Conservation (phyloP, 2,113 vertebrate genomes). For the Aspiorhynchus laticeps region DNA sequence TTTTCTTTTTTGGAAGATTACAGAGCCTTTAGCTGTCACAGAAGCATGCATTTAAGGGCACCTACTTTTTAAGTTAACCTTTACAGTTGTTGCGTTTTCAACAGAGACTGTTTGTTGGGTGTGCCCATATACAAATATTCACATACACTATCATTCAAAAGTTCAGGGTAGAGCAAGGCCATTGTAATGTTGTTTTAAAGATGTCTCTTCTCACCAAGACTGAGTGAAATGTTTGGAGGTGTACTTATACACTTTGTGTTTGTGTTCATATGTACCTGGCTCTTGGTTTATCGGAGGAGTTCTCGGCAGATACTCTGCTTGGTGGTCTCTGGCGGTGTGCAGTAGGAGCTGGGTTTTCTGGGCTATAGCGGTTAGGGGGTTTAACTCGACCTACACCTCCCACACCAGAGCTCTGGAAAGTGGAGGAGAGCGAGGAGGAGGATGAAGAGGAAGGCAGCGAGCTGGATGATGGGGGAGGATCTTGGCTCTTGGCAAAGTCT, state of each 20-base stretch:
- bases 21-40: background rate
- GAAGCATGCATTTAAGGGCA: background rate
- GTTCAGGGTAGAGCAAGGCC: background rate
- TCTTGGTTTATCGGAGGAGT: conserved; percentile 85
- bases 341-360: conserved; percentile 82
- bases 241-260: conserved; percentile 3
- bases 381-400: conserved; percentile 81
- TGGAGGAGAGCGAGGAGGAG: conserved; percentile 68
- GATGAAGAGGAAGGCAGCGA: conserved; percentile 76
- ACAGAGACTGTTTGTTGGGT: background rate
- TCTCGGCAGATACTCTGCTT: conserved; percentile 92
- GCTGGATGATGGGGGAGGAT: conserved; percentile 68
- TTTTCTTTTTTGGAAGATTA: background rate
- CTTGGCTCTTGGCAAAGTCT: conserved; percentile 96
- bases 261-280: conserved; percentile 77
- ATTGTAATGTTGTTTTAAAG: background rate
- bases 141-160: background rate
- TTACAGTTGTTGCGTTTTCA: background rate
- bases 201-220: conserved; percentile 6
- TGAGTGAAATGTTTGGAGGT: background rate
- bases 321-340: conserved; percentile 85
- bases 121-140: background rate
- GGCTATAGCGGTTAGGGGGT: conserved; percentile 87
- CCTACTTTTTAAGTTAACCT: background rate
- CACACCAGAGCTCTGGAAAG: conserved; percentile 86